These are phyloP conservation scores for Chiloscyllium plagiosum DNA, from an alignment of 2,113 vertebrate genomes.

Conservation along the genomic window DNA sequence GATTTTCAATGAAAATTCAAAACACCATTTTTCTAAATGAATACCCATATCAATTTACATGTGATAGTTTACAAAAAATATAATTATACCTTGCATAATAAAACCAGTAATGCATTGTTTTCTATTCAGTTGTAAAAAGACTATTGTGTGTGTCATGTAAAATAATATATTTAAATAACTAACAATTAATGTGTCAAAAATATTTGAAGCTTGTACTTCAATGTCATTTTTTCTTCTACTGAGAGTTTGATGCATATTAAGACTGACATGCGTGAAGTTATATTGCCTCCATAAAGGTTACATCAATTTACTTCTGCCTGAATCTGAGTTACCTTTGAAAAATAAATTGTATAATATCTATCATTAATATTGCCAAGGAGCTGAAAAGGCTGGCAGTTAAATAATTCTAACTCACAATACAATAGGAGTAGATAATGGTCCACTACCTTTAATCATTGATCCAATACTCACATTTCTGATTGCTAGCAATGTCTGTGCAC, in stretches of 20 bases:
- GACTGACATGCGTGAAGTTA: slow-evolving; percentile 32
- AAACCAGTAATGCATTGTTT: slow-evolving; percentile 17
- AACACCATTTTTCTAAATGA: slow-evolving; percentile 1
- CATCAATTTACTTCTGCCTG: slow-evolving; percentile 31
- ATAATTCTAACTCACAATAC: slow-evolving; percentile 25
- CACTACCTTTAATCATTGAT: not conserved
- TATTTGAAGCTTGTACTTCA: slow-evolving; percentile 29
- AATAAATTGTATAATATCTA: slow-evolving; percentile 29
- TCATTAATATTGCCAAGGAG: slow-evolving; percentile 22
- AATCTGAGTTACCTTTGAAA: slow-evolving; percentile 29
- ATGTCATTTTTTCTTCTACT: slow-evolving; percentile 31
- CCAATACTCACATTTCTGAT: slow-evolving; percentile 26
- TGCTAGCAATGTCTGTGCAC: slow-evolving; percentile 4
- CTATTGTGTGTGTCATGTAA: slow-evolving; percentile 17
- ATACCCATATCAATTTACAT: not conserved
- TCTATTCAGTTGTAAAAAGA: slow-evolving; percentile 19
- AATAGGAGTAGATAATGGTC: slow-evolving; percentile 17
- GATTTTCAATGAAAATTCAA: slow-evolving; percentile 22
- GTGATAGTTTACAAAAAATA: not conserved
- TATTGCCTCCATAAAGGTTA: slow-evolving; percentile 34
- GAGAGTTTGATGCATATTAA: slow-evolving; percentile 33
- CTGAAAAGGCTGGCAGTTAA: slow-evolving; percentile 21
- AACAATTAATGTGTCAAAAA: slow-evolving; percentile 35
- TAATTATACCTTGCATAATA: not conserved
- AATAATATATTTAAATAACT: slow-evolving; percentile 35